Conservation (phyloP, 2,888 invertebrate genomes). For the Mimumesa dahlbomi region DNA sequence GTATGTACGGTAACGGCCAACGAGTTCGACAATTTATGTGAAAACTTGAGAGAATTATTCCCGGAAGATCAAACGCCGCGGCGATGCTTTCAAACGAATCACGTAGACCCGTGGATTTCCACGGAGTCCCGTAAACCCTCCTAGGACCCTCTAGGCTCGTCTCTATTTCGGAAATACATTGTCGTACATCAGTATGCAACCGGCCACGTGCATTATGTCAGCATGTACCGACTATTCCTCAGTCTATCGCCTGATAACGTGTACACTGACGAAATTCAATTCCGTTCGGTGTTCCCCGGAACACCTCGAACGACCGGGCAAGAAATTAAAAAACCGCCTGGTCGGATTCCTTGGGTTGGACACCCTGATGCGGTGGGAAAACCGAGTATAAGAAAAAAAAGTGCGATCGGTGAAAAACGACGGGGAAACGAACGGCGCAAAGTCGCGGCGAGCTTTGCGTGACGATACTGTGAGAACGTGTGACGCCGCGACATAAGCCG, state of each 20-base stretch:
- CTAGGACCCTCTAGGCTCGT: too few relatives aligned
- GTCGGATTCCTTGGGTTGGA: too few relatives aligned
- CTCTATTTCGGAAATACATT: slow-evolving; percentile 42
- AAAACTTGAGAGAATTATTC: slow-evolving; percentile 67
- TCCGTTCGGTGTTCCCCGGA: background rate
- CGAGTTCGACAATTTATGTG: slow-evolving; percentile 67
- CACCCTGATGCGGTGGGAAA: too few relatives aligned
- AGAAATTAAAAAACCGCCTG: too few relatives aligned
- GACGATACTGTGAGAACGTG: slow-evolving; percentile 64
- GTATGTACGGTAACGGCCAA: slow-evolving; percentile 4
- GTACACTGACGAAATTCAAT: slow-evolving; percentile 22
- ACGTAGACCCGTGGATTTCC: slow-evolving; percentile 60
- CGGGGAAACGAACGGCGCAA: background rate
- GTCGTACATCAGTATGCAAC: slow-evolving; percentile 65
- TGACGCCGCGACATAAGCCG: slow-evolving; percentile 63
- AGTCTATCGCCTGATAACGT: slow-evolving; percentile 61
- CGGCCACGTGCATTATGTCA: slow-evolving; percentile 71
- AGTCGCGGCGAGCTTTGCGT: slow-evolving; percentile 40
- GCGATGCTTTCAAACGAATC: slow-evolving; percentile 62
- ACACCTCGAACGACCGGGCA: too few relatives aligned
- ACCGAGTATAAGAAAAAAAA: too few relatives aligned
- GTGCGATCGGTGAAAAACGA: too few relatives aligned
- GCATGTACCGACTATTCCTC: slow-evolving; percentile 54
- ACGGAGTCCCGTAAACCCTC: slow-evolving; percentile 20
- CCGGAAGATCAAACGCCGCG: slow-evolving; percentile 65